phyloP scores from a whole-genome alignment of 2,888 invertebrate species.

The Pachycephus smyrnensis region DNA sequence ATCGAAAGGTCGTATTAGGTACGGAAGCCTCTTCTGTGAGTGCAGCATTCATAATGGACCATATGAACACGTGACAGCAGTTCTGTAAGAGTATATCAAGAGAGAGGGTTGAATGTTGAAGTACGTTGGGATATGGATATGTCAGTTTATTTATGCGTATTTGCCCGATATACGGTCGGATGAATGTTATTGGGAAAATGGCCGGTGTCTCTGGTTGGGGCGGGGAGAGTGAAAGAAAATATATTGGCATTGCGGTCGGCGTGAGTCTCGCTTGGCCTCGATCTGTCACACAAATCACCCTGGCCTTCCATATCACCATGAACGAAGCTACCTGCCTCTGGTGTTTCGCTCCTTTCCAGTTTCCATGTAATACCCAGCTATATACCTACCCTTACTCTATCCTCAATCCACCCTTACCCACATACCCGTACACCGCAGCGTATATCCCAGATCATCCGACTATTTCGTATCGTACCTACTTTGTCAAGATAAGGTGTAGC shows the following conservation, averaged over 20 bases:
- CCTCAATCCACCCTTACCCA: background rate
- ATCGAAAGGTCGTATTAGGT: background rate
- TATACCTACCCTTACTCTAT: slow-evolving; percentile 20
- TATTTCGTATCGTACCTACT: too few species aligned
- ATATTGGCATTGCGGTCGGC: slow-evolving; percentile 47
- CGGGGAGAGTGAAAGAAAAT: slow-evolving; percentile 43
- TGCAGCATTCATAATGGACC: background rate
- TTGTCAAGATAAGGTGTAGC: background rate
- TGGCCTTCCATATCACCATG: slow-evolving; percentile 13
- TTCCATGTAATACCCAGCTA: slow-evolving; percentile 11
- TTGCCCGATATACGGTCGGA: slow-evolving; percentile 21
- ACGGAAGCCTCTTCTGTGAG: background rate
- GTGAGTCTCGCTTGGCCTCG: slow-evolving; percentile 52
- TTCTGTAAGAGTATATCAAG: background rate
- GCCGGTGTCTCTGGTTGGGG: slow-evolving; percentile 44
- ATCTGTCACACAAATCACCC: slow-evolving; percentile 62
- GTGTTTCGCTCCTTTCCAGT: slow-evolving; percentile 7
- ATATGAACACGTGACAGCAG: background rate
- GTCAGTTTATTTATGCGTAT: slow-evolving; percentile 5
- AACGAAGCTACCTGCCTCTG: slow-evolving; percentile 16
- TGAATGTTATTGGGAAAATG: slow-evolving; percentile 55
- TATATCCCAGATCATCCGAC: too few species aligned
- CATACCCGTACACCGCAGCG: too few species aligned
- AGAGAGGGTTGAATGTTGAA: background rate
- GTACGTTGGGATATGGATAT: background rate